Evolutionary conservation across 2,113 vertebrate species (phyloP).

Genomic region (Acrocephalus kingi): DNA sequence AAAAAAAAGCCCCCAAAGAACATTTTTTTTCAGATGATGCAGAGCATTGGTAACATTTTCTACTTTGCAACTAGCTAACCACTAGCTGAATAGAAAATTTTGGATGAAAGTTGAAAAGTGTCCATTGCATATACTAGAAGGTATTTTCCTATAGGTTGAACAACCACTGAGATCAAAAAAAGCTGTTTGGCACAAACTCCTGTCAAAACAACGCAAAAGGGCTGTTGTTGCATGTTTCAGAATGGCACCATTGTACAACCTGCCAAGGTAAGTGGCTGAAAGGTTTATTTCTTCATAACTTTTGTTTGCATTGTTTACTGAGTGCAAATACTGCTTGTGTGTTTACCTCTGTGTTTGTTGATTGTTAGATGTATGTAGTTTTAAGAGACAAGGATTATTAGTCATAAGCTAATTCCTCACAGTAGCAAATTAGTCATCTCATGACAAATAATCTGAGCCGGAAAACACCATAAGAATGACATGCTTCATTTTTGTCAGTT

Average conservation of each 20-base stretch:
- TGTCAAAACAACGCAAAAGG: constrained; percentile 97
- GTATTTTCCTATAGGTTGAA: constrained; percentile 84
- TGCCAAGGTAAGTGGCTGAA: constrained; percentile 85
- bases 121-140: background rate
- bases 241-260: constrained; percentile 97
- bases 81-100: background rate
- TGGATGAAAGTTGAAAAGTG: background rate
- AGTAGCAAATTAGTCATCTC: background rate
- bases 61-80: background rate
- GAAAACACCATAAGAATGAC: background rate
- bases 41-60: background rate
- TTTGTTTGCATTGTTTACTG: background rate
- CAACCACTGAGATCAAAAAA: constrained; percentile 97
- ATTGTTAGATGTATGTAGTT: background rate
- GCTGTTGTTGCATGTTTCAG: constrained; percentile 98
- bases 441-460: background rate
- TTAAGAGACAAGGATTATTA: background rate
- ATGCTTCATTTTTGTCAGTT: background rate
- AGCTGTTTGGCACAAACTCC: constrained; percentile 96
- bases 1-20: background rate
- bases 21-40: background rate
- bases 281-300: background rate
- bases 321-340: background rate
- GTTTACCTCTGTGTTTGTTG: background rate
- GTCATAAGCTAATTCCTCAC: background rate